Conservation (phyloP, 2,113 vertebrate genomes). For the Oryzias javanicus region DNA sequence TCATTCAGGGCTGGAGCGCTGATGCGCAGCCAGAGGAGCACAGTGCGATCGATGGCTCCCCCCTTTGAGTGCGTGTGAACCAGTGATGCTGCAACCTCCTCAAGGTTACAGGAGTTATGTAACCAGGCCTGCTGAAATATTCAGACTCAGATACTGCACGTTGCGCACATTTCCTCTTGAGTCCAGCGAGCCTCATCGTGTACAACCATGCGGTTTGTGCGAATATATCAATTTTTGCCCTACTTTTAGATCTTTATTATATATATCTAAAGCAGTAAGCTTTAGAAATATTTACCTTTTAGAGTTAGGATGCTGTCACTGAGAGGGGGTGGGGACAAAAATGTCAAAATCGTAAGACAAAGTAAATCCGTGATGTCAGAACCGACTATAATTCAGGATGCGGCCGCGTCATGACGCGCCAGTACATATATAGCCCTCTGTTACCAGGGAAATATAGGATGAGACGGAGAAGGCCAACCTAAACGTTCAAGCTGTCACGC, state of each 20-base stretch:
- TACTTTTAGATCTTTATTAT: too few relatives aligned
- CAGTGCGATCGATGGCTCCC: slow-evolving; percentile 5
- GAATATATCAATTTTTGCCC: too few relatives aligned
- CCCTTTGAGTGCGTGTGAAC: slow-evolving; percentile 10
- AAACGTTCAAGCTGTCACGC: too few relatives aligned
- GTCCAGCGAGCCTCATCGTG: too few relatives aligned
- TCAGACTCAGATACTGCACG: slow-evolving; percentile 5
- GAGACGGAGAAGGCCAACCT: slow-evolving; percentile 18
- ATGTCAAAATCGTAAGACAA: slow-evolving; percentile 36
- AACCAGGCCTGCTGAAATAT: slow-evolving; percentile 49
- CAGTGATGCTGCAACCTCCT: slow-evolving; percentile 57
- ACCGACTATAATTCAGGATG: slow-evolving; percentile 57
- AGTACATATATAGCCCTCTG: slow-evolving; percentile 69
- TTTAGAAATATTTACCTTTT: too few relatives aligned
- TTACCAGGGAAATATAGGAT: slow-evolving; percentile 73
- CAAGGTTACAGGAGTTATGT: slow-evolving; percentile 65
- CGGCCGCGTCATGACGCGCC: slow-evolving; percentile 53
- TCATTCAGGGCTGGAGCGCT: slow-evolving; percentile 8
- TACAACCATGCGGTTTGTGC: too few relatives aligned
- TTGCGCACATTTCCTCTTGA: too few relatives aligned
- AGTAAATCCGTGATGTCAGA: slow-evolving; percentile 62
- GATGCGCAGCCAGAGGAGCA: not conserved
- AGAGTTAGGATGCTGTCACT: not conserved
- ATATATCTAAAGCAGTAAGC: too few relatives aligned
- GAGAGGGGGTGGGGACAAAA: slow-evolving; percentile 4